Conservation (phyloP, 2,113 vertebrate species). For the Leptobrachium leishanense region DNA sequence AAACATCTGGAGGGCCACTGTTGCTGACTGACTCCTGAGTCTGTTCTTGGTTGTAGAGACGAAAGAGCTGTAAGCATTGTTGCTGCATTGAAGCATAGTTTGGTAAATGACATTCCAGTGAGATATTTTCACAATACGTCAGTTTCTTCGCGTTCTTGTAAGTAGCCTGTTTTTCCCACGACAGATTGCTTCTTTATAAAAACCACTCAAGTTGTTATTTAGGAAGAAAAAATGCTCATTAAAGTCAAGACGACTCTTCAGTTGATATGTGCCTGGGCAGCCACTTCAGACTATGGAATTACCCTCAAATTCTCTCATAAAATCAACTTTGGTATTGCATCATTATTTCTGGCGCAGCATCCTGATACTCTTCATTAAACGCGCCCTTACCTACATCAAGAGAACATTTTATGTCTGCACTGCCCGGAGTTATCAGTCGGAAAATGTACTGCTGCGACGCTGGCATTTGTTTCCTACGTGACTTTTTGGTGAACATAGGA, state of each 20-base stretch:
- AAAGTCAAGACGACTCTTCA: slow-evolving; percentile 2
- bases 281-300: neutral
- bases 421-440: neutral
- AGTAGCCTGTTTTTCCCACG: slow-evolving; percentile 45
- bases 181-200: slow-evolving; percentile 17
- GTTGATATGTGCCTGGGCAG: neutral
- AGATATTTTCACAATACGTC: neutral
- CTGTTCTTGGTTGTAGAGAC: too few species aligned
- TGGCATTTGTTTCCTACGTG: too few species aligned
- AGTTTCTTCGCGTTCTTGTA: slow-evolving; percentile 45
- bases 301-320: neutral
- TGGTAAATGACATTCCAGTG: neutral
- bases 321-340: neutral
- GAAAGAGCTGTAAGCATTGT: too few species aligned
- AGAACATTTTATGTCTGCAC: neutral
- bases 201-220: neutral
- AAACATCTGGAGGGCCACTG: too few species aligned
- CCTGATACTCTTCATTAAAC: neutral
- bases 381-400: neutral
- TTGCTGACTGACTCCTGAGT: too few species aligned
- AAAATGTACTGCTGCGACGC: neutral
- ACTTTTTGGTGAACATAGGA: too few species aligned
- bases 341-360: neutral
- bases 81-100: too few species aligned
- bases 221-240: neutral